Evolutionary conservation across 2,888 invertebrate species (phyloP).

Genomic region (Acholoe squamosa): DNA sequence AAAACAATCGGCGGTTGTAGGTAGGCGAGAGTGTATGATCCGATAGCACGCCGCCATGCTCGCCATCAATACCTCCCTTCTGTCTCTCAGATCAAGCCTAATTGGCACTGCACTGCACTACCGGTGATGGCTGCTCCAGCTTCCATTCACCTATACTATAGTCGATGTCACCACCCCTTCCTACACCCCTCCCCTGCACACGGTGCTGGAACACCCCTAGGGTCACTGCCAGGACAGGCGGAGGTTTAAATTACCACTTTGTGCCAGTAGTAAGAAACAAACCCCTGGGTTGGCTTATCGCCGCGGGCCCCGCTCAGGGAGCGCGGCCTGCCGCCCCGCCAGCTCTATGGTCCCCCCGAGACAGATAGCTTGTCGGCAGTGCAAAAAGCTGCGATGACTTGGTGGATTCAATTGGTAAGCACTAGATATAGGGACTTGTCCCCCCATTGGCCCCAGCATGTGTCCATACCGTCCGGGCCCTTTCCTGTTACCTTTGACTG

Average conservation of each 20-base stretch:
- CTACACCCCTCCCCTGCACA: background rate
- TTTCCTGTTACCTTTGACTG: background rate
- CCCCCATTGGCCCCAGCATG: background rate
- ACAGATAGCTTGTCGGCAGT: conserved; percentile 49
- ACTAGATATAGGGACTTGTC: conserved; percentile 17
- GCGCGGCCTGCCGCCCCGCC: conserved; percentile 43
- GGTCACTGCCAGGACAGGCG: conserved; percentile 28
- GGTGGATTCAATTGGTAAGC: conserved; percentile 29
- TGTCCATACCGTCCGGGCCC: background rate
- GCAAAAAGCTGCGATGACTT: conserved; percentile 51
- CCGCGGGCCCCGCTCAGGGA: conserved; percentile 1
- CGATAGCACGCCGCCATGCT: background rate
- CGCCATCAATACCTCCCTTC: conserved; percentile 15
- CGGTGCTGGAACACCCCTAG: background rate
- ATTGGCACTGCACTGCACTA: background rate
- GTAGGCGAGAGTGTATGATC: background rate
- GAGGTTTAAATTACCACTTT: conserved; percentile 39
- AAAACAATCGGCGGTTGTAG: conserved; percentile 23
- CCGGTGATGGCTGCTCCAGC: background rate
- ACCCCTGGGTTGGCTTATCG: conserved; percentile 35
- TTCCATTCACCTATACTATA: conserved; percentile 16
- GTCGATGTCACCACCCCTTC: background rate
- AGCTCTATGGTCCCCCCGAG: conserved; percentile 18
- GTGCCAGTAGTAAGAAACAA: conserved; percentile 29
- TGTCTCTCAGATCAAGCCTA: conserved; percentile 31